Base-by-base conservation (phyloP, 2,888 invertebrate species). In the Melikaiella ostensackeni region DNA sequence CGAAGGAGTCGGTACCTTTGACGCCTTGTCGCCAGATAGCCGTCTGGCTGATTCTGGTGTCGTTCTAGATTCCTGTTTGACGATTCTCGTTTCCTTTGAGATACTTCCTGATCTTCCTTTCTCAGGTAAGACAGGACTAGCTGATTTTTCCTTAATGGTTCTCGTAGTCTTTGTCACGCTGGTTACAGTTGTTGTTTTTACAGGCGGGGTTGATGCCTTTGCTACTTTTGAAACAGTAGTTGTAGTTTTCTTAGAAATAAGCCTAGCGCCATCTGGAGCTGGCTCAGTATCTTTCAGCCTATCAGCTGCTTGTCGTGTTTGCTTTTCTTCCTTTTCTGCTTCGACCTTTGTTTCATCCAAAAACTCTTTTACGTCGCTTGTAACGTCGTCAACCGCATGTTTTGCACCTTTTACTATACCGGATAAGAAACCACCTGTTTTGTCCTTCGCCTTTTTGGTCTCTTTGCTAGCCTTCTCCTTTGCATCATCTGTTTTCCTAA, bases 321-420 rank as follows among this genome's bases (percentile, higher is more conserved):
- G 80, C 19, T 84, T 84, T 76, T 86, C 84, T 33, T 86, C 85
- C 38, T 82, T 77, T 1, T 62, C 74, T 27, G 83, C 85, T 61
- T 86, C 85, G 6, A 86, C 81, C 64, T 89, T 89, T 0, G 87
- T 84, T 57, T 87, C 88, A 11, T 89, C 86, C 5, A 86, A 73
- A 33, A 87, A 88, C 13, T 89, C 89, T 66, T 86, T 86, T 0
- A 88, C 85, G 9, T 87, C 87, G 13, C 85, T 86, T 16, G 84
- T 82, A 2, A 84, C 84, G 9, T 84, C 84, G 1, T 85, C 84
- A 3, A 84, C 83, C 1, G 82, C 81, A 16, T 85, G 81, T 74
- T 85, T 86, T 5, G 81, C 80, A n/a, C 85, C 83, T 76, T 86
- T 86, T 24, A 89, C 81, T 1, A 86, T 85, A 9, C 84, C 86